A percentile compares a stretch with the other conserved stretches of the same genome.
phyloP scores from a whole-genome alignment of 2,888 invertebrate genomes.

The Diabrotica balteata region DNA sequence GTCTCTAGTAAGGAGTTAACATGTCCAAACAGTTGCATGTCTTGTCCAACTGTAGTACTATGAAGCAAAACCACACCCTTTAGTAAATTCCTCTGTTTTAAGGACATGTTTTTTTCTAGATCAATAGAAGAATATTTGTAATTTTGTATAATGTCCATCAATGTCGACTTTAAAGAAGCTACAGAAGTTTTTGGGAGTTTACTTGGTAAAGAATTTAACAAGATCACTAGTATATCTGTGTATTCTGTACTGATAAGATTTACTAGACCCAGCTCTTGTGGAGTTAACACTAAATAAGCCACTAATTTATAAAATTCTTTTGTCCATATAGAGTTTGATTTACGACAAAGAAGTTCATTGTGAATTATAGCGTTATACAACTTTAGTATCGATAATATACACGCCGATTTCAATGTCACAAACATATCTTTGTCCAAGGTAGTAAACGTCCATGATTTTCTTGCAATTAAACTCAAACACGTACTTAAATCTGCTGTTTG shows the following conservation, averaged over 20 bases:
- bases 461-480: conserved; percentile 36
- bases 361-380: conserved; percentile 29
- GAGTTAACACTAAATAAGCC: conserved; percentile 43
- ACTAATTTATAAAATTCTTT: conserved; percentile 44
- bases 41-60: conserved; percentile 23
- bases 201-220: conserved; percentile 35
- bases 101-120: conserved; percentile 42
- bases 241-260: conserved; percentile 32
- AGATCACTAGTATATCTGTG: conserved; percentile 34
- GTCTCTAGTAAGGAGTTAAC: conserved; percentile 29
- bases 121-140: conserved; percentile 34
- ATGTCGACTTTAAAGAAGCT: not conserved
- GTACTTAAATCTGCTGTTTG: conserved; percentile 34
- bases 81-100: conserved; percentile 47
- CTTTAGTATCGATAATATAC: conserved; percentile 38
- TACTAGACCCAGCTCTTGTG: conserved; percentile 41
- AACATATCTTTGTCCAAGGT: conserved; percentile 43
- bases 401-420: conserved; percentile 31
- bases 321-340: conserved; percentile 37
- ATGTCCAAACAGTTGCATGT: conserved; percentile 25
- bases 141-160: conserved; percentile 2
- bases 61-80: conserved; percentile 47
- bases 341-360: conserved; percentile 29
- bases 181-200: conserved; percentile 26
- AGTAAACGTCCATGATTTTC: conserved; percentile 39